A percentile compares a stretch with the other conserved stretches of the same genome.
Evolutionary conservation across 1,140 invertebrate genomes (phyloP).

Genomic region (Drosophila oshimai): DNA sequence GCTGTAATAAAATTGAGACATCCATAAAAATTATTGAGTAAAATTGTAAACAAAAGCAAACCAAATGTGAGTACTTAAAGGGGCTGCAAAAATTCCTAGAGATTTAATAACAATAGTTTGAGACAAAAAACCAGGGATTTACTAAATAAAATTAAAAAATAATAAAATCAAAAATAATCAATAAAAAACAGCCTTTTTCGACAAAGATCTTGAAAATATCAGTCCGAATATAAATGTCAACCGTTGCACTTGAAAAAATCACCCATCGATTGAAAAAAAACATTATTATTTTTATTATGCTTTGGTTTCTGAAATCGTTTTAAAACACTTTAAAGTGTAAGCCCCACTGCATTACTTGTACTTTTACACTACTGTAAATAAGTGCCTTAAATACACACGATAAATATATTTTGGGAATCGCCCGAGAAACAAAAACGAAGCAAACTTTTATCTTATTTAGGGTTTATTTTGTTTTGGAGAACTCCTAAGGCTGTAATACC

Average conservation of each 20-base stretch:
- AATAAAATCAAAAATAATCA: neutral
- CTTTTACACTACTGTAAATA: neutral
- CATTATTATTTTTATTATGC: too few relatives aligned
- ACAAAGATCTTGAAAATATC: too few relatives aligned
- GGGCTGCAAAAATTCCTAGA: neutral
- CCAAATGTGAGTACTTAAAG: neutral
- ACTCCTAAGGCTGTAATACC: constrained; percentile 26
- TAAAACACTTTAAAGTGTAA: too few relatives aligned
- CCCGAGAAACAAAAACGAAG: neutral
- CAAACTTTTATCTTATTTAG: constrained; percentile 27
- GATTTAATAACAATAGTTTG: too few relatives aligned
- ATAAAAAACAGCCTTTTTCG: too few relatives aligned
- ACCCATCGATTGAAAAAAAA: too few relatives aligned
- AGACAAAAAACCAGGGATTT: too few relatives aligned
- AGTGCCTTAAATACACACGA: neutral
- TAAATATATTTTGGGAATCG: neutral
- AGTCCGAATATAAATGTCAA: too few relatives aligned
- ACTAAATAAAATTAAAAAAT: neutral
- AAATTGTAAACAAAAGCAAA: neutral
- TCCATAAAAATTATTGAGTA: neutral
- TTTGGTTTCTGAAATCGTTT: too few relatives aligned
- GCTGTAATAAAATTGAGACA: neutral
- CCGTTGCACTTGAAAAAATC: too few relatives aligned
- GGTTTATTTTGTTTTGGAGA: constrained; percentile 21
- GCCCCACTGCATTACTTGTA: neutral